These are phyloP conservation scores for Coecobrya sp. DNA, from an alignment of 2,888 invertebrate species.

Conservation along the genomic window DNA sequence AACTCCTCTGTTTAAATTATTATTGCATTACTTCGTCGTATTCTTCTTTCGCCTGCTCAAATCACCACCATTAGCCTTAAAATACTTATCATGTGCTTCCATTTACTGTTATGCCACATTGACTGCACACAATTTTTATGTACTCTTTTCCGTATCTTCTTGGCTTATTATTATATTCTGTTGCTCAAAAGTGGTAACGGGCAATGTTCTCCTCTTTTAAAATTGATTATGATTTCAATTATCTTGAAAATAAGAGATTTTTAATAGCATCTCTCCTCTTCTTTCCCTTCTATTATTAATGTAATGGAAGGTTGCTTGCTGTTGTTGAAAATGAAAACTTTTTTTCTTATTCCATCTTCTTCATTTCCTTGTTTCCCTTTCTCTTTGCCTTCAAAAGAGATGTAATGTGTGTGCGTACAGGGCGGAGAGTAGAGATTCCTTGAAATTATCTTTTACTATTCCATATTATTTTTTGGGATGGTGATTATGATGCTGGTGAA, in stretches of 20 bases:
- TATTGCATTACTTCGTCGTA: conserved; percentile 43
- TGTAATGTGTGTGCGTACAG: not conserved
- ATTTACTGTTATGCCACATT: not conserved
- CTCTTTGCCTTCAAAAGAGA: not conserved
- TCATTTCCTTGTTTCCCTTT: not conserved
- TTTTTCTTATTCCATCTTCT: not conserved
- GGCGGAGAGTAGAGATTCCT: not conserved
- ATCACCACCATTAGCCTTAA: not conserved
- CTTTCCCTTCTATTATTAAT: conserved; percentile 24
- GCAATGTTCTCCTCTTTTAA: not conserved
- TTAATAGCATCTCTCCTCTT: conserved; percentile 5
- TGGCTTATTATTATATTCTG: not conserved
- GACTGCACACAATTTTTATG: not conserved
- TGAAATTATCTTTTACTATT: not conserved
- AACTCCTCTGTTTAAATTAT: not conserved
- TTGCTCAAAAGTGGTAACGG: not conserved
- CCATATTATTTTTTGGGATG: not conserved
- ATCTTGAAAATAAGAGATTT: conserved; percentile 5
- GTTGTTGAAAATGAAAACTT: conserved; percentile 4
- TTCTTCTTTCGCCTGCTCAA: not conserved
- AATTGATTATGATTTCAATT: not conserved
- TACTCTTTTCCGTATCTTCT: not conserved
- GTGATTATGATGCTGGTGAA: not conserved
- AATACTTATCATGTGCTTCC: not conserved
- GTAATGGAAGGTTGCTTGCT: conserved; percentile 27